Evolutionary conservation across 92 coral and sea anemone genomes (phyloP).

Genomic region (Epizoanthus ramosus): DNA sequence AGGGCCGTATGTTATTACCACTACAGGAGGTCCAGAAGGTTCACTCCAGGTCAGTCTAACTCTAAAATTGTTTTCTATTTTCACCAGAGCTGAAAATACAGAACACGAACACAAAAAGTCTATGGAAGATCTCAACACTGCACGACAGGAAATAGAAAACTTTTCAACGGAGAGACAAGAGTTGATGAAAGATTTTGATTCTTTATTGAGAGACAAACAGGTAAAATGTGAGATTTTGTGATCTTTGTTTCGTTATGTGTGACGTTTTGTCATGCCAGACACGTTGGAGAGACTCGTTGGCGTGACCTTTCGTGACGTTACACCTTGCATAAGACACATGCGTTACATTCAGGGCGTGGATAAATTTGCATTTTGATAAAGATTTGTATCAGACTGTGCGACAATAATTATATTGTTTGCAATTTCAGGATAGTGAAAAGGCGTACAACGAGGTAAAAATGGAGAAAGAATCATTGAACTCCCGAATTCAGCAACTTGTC

Average conservation of each 20-base stretch:
- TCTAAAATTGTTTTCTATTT: not conserved
- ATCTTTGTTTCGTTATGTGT: not conserved
- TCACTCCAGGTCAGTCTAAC: not conserved
- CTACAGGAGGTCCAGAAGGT: not conserved
- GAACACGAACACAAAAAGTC: conserved; percentile 54
- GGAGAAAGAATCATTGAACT: conserved; percentile 59
- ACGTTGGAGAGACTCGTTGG: too few species aligned
- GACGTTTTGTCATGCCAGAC: too few species aligned
- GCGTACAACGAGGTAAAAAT: conserved; percentile 58
- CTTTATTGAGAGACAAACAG: conserved; percentile 15
- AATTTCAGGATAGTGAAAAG: conserved; percentile 66
- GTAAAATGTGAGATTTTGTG: not conserved
- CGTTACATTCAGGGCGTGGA: too few species aligned
- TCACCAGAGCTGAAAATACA: conserved; percentile 28
- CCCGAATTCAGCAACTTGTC: conserved; percentile 56
- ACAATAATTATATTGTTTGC: not conserved
- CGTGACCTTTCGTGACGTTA: too few species aligned
- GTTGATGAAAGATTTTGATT: conserved; percentile 28
- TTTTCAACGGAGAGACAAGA: conserved; percentile 34
- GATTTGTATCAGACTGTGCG: not conserved
- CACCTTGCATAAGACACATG: too few species aligned
- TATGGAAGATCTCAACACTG: conserved; percentile 43
- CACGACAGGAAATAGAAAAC: conserved; percentile 53
- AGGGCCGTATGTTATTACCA: not conserved
- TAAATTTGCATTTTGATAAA: too few species aligned